Percentiles rank a stretch among this genome's conserved stretches.
phyloP scores from a whole-genome alignment of 2,113 vertebrate genomes.

The Hyaena hyaena region DNA sequence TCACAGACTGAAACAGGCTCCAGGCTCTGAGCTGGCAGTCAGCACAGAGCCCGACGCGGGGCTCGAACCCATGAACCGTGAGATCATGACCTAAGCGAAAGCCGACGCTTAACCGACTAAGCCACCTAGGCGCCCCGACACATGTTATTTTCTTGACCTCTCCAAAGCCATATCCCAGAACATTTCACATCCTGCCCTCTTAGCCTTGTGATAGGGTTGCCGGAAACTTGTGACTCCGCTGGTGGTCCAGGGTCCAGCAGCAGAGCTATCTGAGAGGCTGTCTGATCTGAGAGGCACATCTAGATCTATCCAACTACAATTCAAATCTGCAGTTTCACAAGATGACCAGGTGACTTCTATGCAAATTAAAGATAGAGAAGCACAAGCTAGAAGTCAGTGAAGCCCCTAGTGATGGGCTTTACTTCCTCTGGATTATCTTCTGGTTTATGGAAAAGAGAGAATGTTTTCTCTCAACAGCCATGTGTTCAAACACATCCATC shows the following conservation, averaged over 20 bases:
- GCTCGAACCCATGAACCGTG: too few species aligned
- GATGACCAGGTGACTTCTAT: background rate
- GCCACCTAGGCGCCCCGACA: too few species aligned
- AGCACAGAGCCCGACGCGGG: too few species aligned
- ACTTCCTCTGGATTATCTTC: background rate
- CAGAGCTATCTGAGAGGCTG: background rate
- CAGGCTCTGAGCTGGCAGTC: too few species aligned
- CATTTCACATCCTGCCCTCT: too few species aligned
- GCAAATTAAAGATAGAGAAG: background rate
- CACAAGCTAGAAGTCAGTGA: background rate
- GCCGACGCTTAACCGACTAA: too few species aligned
- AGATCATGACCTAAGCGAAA: too few species aligned
- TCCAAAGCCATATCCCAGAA: background rate
- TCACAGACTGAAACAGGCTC: too few species aligned
- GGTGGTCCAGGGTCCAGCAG: background rate
- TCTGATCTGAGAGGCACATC: background rate
- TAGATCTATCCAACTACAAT: background rate
- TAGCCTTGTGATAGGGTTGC: background rate
- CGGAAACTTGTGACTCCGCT: fast-evolving
- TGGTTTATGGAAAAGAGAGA: background rate
- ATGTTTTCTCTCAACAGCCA: background rate
- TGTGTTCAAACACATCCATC: background rate
- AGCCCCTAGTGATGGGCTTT: background rate
- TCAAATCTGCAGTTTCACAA: background rate
- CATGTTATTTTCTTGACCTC: background rate